Percentiles rank a stretch among this genome's conserved stretches.
Evolutionary conservation across 1,140 invertebrate species (phyloP).

Genomic region (Drosophila setifemur): DNA sequence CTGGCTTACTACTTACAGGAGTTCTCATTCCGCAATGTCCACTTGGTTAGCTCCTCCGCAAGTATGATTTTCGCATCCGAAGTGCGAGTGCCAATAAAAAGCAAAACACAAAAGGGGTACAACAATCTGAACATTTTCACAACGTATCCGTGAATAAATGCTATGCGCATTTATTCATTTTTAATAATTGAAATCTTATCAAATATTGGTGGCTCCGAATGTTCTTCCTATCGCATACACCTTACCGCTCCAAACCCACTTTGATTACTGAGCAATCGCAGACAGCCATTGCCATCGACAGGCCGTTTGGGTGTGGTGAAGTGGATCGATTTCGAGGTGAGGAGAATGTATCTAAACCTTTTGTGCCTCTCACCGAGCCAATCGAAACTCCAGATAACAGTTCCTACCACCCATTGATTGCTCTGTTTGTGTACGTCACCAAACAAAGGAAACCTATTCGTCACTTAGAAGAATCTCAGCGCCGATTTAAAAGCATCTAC

Average conservation of each 20-base stretch:
- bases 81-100: background rate
- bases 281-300: background rate
- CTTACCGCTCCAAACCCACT: constrained; percentile 8
- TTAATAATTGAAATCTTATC: constrained; percentile 54
- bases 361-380: too few relatives aligned
- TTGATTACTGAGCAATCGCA: constrained; percentile 13
- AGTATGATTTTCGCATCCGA: constrained; percentile 36
- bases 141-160: constrained; percentile 23
- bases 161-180: constrained; percentile 8
- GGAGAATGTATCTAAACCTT: background rate
- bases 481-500: too few relatives aligned
- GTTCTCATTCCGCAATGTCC: constrained; percentile 79
- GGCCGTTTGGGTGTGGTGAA: constrained; percentile 14
- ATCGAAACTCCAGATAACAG: background rate
- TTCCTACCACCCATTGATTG: background rate
- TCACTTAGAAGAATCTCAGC: too few relatives aligned
- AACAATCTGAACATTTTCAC: constrained; percentile 27
- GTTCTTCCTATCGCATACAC: background rate
- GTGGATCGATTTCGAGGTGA: background rate
- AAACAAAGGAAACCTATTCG: too few relatives aligned
- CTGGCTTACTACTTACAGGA: constrained; percentile 78
- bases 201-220: background rate
- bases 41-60: constrained; percentile 70
- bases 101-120: constrained; percentile 1
- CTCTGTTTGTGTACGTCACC: background rate